Percentiles rank a stretch among this genome's conserved stretches.
These are phyloP conservation scores for Pontoporia blainvillei DNA, from an alignment of 2,113 vertebrate genomes.

Conservation along the genomic window DNA sequence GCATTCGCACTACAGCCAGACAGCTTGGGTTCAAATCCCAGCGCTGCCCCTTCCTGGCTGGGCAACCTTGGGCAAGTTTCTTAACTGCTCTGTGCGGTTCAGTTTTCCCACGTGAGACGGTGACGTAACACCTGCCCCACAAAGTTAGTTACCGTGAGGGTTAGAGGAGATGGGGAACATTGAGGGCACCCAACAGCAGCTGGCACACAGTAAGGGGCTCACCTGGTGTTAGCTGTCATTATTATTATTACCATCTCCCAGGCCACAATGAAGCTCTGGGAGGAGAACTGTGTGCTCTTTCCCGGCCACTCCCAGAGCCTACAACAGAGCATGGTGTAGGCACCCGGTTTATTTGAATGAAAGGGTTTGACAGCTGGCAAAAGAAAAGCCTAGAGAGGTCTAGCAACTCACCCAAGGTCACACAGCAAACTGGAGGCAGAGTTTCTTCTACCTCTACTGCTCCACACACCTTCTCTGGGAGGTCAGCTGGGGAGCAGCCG, in stretches of 20 bases:
- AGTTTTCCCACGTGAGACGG: background rate
- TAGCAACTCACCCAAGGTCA: background rate
- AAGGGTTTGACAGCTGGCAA: background rate
- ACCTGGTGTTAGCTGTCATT: background rate
- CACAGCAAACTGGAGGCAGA: background rate
- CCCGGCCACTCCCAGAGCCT: background rate
- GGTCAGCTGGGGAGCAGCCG: accelerated
- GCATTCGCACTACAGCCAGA: too few species aligned
- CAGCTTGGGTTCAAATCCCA: background rate
- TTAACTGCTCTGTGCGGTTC: background rate
- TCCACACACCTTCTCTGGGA: background rate
- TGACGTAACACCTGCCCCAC: too few species aligned
- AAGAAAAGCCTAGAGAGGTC: background rate
- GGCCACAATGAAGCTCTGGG: background rate
- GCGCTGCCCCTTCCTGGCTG: background rate
- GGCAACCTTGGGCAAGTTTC: background rate
- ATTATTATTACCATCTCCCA: too few species aligned
- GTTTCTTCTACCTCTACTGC: background rate
- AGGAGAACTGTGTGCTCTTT: background rate
- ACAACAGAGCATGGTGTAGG: too few species aligned
- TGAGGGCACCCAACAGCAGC: background rate
- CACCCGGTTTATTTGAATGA: background rate
- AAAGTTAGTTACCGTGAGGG: background rate
- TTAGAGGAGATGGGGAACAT: background rate
- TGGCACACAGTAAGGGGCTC: background rate